Evolutionary conservation across 2,113 vertebrate species (phyloP).

Genomic region (Gobius niger): DNA sequence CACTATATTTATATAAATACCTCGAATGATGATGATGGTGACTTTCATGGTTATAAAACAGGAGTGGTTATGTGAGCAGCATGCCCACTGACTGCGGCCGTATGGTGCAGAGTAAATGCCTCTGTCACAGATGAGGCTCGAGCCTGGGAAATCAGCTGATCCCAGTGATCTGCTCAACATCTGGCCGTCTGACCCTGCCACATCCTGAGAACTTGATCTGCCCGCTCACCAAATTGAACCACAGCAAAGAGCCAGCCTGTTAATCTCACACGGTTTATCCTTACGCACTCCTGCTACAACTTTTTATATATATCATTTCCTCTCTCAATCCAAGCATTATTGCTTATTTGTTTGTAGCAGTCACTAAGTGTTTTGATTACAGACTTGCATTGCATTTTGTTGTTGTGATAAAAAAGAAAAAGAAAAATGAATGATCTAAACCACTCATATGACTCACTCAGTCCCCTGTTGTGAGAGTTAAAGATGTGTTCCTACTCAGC

Average conservation of each 20-base stretch:
- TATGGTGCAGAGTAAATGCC: slow-evolving; percentile 48
- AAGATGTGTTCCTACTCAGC: slow-evolving; percentile 56
- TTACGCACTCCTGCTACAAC: slow-evolving; percentile 45
- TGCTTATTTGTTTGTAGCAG: slow-evolving; percentile 32
- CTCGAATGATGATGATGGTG: neutral
- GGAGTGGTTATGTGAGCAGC: slow-evolving; percentile 43
- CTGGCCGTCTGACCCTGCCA: slow-evolving; percentile 64
- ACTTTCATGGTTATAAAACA: slow-evolving; percentile 11
- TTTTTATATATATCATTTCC: slow-evolving; percentile 33
- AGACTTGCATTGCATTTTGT: slow-evolving; percentile 37
- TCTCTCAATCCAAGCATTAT: slow-evolving; percentile 34
- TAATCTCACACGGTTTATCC: slow-evolving; percentile 70
- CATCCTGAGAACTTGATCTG: slow-evolving; percentile 70
- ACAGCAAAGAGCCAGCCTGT: slow-evolving; percentile 52
- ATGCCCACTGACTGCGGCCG: slow-evolving; percentile 33
- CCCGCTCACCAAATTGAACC: slow-evolving; percentile 65
- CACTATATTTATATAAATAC: neutral
- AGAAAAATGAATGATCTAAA: slow-evolving; percentile 67
- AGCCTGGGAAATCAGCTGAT: slow-evolving; percentile 65
- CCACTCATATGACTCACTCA: slow-evolving; percentile 66
- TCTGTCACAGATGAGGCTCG: slow-evolving; percentile 41
- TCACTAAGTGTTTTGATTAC: slow-evolving; percentile 22
- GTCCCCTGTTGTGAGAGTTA: slow-evolving; percentile 56
- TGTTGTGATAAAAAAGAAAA: slow-evolving; percentile 29
- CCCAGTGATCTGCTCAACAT: slow-evolving; percentile 70